phyloP scores from a whole-genome alignment of 2,888 invertebrate species.

The Penaeus monodon region DNA sequence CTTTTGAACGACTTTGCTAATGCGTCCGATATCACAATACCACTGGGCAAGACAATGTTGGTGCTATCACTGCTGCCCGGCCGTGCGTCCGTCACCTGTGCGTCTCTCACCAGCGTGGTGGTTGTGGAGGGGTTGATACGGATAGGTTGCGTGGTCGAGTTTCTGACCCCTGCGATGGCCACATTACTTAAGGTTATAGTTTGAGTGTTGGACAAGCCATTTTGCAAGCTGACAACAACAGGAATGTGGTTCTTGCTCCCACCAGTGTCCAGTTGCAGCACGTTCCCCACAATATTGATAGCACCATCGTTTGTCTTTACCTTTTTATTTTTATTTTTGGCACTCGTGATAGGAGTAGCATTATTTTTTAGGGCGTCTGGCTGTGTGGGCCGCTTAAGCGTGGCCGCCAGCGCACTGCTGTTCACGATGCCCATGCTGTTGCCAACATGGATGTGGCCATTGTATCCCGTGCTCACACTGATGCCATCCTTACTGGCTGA shows the following conservation, averaged over 20 bases:
- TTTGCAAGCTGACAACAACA: constrained; percentile 64
- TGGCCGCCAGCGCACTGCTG: constrained; percentile 50
- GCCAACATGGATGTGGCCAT: constrained; percentile 63
- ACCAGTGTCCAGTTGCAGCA: constrained; percentile 63
- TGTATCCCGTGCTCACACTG: constrained; percentile 64
- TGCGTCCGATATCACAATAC: constrained; percentile 62
- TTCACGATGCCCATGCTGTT: constrained; percentile 59
- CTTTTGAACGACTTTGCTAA: constrained; percentile 63
- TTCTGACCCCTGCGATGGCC: constrained; percentile 60
- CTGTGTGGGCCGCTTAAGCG: constrained; percentile 59
- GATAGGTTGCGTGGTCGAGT: constrained; percentile 61
- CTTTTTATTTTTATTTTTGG: constrained; percentile 64
- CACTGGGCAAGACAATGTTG: constrained; percentile 59
- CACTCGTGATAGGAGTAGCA: constrained; percentile 51
- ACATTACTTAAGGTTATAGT: constrained; percentile 63
- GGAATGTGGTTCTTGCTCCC: constrained; percentile 64
- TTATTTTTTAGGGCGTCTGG: constrained; percentile 57
- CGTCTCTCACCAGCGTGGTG: constrained; percentile 52
- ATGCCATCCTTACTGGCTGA: constrained; percentile 61
- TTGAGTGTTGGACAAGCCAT: constrained; percentile 61
- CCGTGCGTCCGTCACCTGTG: constrained; percentile 55
- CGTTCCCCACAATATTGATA: constrained; percentile 63
- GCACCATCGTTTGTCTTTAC: constrained; percentile 64
- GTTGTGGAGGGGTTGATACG: constrained; percentile 61
- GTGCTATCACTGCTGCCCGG: constrained; percentile 56